These are phyloP conservation scores for Dendrolimus houi DNA, from an alignment of 2,888 invertebrate species.

Conservation along the genomic window DNA sequence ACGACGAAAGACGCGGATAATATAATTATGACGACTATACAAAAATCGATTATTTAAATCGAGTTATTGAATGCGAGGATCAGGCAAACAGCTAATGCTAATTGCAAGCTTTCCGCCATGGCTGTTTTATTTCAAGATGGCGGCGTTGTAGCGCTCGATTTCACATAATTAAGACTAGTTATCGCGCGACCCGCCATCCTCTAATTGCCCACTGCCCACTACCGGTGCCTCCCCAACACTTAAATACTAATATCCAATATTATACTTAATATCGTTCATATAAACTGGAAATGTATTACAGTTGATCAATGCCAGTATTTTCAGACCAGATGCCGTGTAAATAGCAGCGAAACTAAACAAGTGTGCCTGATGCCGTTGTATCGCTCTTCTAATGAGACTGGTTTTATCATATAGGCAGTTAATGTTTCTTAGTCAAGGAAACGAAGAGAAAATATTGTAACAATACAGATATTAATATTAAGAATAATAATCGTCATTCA, in stretches of 20 bases:
- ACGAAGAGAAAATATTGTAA: too few species aligned
- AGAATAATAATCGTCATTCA: too few species aligned
- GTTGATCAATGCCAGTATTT: constrained; percentile 25
- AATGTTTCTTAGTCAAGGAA: too few species aligned
- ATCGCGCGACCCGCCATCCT: constrained; percentile 61
- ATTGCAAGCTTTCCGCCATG: constrained; percentile 56
- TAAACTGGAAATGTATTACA: constrained; percentile 49
- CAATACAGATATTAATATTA: too few species aligned
- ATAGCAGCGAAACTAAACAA: background rate
- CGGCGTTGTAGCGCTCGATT: constrained; percentile 40
- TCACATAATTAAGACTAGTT: constrained; percentile 68
- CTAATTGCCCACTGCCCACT: constrained; percentile 46
- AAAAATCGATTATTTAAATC: too few species aligned
- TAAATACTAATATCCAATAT: background rate
- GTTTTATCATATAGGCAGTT: background rate
- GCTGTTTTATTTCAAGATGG: constrained; percentile 51
- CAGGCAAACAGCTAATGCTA: constrained; percentile 27
- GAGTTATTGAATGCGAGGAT: background rate
- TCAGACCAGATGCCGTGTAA: constrained; percentile 22
- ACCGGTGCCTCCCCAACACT: constrained; percentile 41
- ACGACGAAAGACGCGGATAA: too few species aligned
- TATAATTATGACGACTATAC: too few species aligned
- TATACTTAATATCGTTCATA: constrained; percentile 14
- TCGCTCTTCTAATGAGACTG: background rate
- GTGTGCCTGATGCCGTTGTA: background rate